Conservation (phyloP, 1,140 invertebrate genomes). For the Bemisia tabaci region DNA sequence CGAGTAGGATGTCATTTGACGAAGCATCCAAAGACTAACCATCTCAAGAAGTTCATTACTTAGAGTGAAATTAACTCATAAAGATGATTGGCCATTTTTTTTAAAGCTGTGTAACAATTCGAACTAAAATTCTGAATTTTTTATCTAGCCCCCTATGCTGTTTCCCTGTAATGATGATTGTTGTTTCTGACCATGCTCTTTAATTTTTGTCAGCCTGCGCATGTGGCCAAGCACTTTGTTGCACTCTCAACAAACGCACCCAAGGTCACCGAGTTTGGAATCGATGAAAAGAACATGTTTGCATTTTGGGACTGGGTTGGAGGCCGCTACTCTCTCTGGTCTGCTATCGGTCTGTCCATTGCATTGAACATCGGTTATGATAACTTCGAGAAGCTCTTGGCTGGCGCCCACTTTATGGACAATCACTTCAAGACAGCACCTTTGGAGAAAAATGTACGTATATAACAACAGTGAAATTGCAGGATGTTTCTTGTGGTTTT, state of each 20-base stretch:
- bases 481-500: neutral
- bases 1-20: too few species aligned
- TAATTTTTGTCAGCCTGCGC: slow-evolving; percentile 44
- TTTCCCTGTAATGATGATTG: too few species aligned
- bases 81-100: too few species aligned
- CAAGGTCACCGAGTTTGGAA: slow-evolving; percentile 94
- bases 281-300: slow-evolving; percentile 96
- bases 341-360: slow-evolving; percentile 95
- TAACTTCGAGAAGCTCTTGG: slow-evolving; percentile 85
- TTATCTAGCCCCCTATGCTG: too few species aligned
- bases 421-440: slow-evolving; percentile 81
- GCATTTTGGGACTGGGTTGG: slow-evolving; percentile 99
- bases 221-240: slow-evolving; percentile 95
- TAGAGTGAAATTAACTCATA: too few species aligned
- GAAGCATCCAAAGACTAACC: too few species aligned
- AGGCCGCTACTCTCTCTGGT: slow-evolving; percentile 95
- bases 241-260: slow-evolving; percentile 89
- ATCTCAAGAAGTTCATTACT: too few species aligned
- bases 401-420: slow-evolving; percentile 88
- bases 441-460: slow-evolving; percentile 82
- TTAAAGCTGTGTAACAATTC: too few species aligned
- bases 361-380: slow-evolving; percentile 86
- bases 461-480: neutral
- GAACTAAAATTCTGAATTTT: too few species aligned
- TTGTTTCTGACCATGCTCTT: too few species aligned